Evolutionary conservation across 1,140 invertebrate genomes (phyloP).

Genomic region (Drosophila trapezifrons): DNA sequence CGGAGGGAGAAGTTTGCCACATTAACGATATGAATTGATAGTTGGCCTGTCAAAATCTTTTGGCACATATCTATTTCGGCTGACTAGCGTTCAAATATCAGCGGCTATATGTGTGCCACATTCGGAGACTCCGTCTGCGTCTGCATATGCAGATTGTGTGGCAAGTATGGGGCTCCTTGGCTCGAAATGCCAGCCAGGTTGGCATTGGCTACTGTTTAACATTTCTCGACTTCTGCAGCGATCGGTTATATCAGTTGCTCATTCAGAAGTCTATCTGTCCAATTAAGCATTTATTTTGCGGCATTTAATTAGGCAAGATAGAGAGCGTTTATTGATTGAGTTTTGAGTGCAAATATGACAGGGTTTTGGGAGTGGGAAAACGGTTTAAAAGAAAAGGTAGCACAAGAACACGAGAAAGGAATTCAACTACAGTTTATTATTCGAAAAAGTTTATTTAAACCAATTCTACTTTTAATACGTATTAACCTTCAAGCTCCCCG

Average conservation of each 20-base stretch:
- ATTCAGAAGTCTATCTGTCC: conserved; percentile 80
- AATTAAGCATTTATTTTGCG: conserved; percentile 76
- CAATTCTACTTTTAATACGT: not conserved
- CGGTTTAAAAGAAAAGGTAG: not conserved
- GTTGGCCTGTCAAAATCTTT: conserved; percentile 75
- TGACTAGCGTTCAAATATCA: conserved; percentile 66
- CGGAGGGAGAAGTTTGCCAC: conserved; percentile 52
- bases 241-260: conserved; percentile 40
- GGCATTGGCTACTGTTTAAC: conserved; percentile 43
- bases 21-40: conserved; percentile 63
- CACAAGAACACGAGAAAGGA: not conserved
- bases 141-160: conserved; percentile 71
- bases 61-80: conserved; percentile 75
- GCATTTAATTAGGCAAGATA: conserved; percentile 76
- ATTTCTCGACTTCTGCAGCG: conserved; percentile 32
- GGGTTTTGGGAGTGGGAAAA: conserved; percentile 21
- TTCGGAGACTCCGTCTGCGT: conserved; percentile 5
- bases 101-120: conserved; percentile 35
- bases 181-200: conserved; percentile 60
- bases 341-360: conserved; percentile 53
- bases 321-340: conserved; percentile 42
- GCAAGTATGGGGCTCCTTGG: conserved; percentile 26
- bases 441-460: not conserved
- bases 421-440: not conserved
- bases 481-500: conserved; percentile 11